Conservation (phyloP, 2,797 vertebrate genomes). For the Sebastes hubbsi region DNA sequence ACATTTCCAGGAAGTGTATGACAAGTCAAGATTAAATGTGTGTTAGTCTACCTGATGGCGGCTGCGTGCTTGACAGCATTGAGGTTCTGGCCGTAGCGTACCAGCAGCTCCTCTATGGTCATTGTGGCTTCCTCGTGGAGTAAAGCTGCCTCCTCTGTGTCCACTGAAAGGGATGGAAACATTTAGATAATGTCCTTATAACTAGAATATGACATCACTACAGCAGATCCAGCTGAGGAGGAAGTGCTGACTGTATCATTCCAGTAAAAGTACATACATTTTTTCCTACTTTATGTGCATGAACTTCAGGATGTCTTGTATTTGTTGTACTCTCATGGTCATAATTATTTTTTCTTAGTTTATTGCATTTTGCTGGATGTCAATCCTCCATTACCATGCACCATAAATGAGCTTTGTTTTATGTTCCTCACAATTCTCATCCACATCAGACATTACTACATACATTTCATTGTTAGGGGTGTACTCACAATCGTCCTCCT, state of each 20-base stretch:
- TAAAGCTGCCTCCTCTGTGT: slow-evolving; percentile 95
- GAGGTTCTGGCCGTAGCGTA: slow-evolving; percentile 92
- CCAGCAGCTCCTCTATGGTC: slow-evolving; percentile 98
- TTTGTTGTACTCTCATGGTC: not conserved
- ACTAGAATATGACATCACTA: not conserved
- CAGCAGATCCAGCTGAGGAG: too few relatives aligned
- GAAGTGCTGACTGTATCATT: too few relatives aligned
- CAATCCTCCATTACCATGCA: not conserved
- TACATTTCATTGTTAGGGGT: not conserved
- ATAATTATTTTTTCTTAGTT: not conserved
- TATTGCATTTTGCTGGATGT: not conserved
- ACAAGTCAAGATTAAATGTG: not conserved
- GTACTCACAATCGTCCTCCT: slow-evolving; percentile 94
- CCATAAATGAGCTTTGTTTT: not conserved
- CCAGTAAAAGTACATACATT: not conserved
- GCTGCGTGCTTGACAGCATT: slow-evolving; percentile 87
- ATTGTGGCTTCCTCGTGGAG: slow-evolving; percentile 98
- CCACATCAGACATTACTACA: not conserved
- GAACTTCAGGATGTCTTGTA: not conserved
- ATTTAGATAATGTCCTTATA: not conserved
- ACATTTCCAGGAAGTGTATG: not conserved
- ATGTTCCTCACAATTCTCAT: not conserved
- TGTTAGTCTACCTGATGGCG: slow-evolving; percentile 59
- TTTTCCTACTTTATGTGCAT: not conserved
- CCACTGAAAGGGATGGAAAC: slow-evolving; percentile 82